Base-by-base conservation (phyloP, 1,140 invertebrate genomes). In the Diabrotica undecimpunctata region DNA sequence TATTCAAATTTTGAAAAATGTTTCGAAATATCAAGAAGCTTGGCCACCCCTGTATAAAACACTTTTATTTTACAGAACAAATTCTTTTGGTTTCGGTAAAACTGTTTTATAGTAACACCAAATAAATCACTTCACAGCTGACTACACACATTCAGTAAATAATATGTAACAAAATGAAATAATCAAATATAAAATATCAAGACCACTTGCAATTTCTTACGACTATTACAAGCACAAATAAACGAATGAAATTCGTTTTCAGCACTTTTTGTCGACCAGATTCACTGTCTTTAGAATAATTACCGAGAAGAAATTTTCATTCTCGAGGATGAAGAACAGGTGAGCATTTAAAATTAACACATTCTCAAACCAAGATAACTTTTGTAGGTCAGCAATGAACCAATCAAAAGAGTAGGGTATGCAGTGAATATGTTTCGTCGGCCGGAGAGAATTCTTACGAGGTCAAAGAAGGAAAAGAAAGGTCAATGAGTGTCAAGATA, bases 321-420 rank as follows among this genome's bases (percentile, higher is more conserved):
- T 13, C 35, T 12, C 35, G 52, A 55, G 35, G 6, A 14, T 55
- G 54, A 55, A 14, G 13, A 7, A 39, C 51, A 62, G 61, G 61
- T 62, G 53, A 14, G 53, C 13, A 54, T 52, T 54, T 54, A 54
- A 56, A 66, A 70, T 67, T 65, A 61, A 37, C 41, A 52, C 50
- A 61, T 57, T 36, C 35, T 57, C 55, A 38, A 56, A 13, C 51
- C 61, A 13, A 66, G 69, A 66, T 66, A 38, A 62, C 41, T 60
- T 61, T 72, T 72, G 54, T 74, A 56, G 74, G 75, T 72, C 75
- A 71, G 51, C 56, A 55, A 66, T 69, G 41, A 65, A 64, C 75
- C 72, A 72, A 74, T 73, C 67, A 72, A 71, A 72, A 72, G 72
- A 74, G 71, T 75, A 72, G 75, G 73, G 70, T 74, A 66, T 66